These are phyloP conservation scores for Telenomus remus DNA, from an alignment of 1,140 invertebrate species.

Conservation along the genomic window DNA sequence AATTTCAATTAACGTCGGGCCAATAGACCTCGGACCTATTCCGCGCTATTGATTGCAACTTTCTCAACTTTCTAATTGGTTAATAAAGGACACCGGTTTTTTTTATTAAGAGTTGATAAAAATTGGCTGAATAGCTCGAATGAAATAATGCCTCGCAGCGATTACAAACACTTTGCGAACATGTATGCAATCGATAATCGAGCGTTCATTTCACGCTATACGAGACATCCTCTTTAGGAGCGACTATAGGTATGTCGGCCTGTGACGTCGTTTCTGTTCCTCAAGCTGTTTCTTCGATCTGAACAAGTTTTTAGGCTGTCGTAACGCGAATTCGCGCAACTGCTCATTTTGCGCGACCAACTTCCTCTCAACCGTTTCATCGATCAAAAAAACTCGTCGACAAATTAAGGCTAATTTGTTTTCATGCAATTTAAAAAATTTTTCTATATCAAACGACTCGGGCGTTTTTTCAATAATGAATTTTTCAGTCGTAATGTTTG, in stretches of 20 bases:
- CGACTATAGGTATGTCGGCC: constrained; percentile 25
- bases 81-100: constrained; percentile 35
- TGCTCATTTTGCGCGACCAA: neutral
- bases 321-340: too few relatives aligned
- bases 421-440: too few relatives aligned
- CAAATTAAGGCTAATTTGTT: too few relatives aligned
- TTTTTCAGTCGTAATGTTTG: too few relatives aligned
- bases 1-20: constrained; percentile 17
- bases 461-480: too few relatives aligned
- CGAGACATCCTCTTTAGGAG: constrained; percentile 42
- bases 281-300: constrained; percentile 4
- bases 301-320: neutral
- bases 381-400: too few relatives aligned
- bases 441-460: too few relatives aligned
- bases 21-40: constrained; percentile 19
- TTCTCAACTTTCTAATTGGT: constrained; percentile 40
- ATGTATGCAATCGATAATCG: constrained; percentile 43
- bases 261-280: constrained; percentile 26
- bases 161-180: constrained; percentile 30
- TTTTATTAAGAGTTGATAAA: constrained; percentile 38
- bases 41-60: constrained; percentile 16
- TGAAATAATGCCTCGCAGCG: constrained; percentile 31
- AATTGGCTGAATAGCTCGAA: constrained; percentile 33
- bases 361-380: too few relatives aligned
- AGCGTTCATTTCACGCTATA: constrained; percentile 32